Evolutionary conservation across 2,797 vertebrate genomes (phyloP), one percentile per base, ranked within the genome.

Genomic region (Selene dorsalis): DNA sequence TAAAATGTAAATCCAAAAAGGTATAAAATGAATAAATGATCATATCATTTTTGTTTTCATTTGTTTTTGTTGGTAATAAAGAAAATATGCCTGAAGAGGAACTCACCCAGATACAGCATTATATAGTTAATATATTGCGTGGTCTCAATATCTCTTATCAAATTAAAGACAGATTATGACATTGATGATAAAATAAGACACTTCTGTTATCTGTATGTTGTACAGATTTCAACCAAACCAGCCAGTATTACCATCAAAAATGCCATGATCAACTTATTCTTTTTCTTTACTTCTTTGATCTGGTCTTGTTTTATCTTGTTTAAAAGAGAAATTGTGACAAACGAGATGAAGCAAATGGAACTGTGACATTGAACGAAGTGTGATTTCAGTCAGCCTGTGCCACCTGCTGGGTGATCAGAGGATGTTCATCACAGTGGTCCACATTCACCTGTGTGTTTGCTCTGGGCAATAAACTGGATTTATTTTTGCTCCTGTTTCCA

Each of bases 1-100:
- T 89, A 85, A 90, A 70, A 73, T 92, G 84, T 89, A 87, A 93
- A 90, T 93, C 69, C n/a, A n/a, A 80, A 88, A 84, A 80, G 56
- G 68, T 86, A 80, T 85, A 91, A 92, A 93, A 88, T 59, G 63
- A 93, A 93, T 80, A 87, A 89, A 88, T 86, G 60, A 89, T 84
- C 56, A 73, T 68, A 67, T 73, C 12, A 76, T 74, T 55, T 68
- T 59, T 12, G 6, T 7, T 47, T 69, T 35, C 7, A 35, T 35
- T 35, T 35, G 7, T 35, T 35, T 35, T 35, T 35, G 32, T 35
- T 35, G 32, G 32, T 35, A 35, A 35, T 35, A 35, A 35, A 35
- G 32, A 35, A 35, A 35, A 35, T 35, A 35, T 32, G 35, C 12
- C 43, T 20, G 14, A 20, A 61, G 22, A 16, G 22, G 24, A 30